These are phyloP conservation scores for Drosophila biarmipes DNA, from an alignment of 1,140 invertebrate genomes.

Conservation along the genomic window DNA sequence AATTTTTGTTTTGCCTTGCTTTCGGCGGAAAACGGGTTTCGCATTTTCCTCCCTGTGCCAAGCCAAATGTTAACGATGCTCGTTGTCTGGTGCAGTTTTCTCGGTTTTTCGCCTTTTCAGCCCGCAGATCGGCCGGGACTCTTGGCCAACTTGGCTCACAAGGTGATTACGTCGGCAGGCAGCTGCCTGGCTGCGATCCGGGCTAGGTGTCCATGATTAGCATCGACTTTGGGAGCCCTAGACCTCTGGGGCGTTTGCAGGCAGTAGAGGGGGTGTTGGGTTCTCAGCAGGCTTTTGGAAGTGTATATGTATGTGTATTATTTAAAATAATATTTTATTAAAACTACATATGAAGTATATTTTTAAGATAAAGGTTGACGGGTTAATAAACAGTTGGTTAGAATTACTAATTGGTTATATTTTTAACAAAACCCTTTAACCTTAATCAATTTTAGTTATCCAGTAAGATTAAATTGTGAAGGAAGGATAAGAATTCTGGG, in stretches of 20 bases:
- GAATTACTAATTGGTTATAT: too few species aligned
- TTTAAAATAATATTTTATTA: too few species aligned
- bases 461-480: too few species aligned
- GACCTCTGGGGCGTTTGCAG: conserved; percentile 33
- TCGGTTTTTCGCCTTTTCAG: neutral
- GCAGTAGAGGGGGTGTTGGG: neutral
- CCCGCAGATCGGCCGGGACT: conserved; percentile 20
- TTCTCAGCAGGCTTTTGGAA: too few species aligned
- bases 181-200: neutral
- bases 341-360: too few species aligned
- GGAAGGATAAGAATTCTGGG: too few species aligned
- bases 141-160: conserved; percentile 39
- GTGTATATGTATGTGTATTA: too few species aligned
- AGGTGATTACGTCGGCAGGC: conserved; percentile 35
- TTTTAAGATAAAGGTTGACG: too few species aligned
- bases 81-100: conserved; percentile 17
- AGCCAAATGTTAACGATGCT: conserved; percentile 44
- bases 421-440: too few species aligned
- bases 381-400: too few species aligned
- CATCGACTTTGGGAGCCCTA: conserved; percentile 40
- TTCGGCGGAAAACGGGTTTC: conserved; percentile 68
- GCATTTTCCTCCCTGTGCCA: conserved; percentile 50
- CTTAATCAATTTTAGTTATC: too few species aligned
- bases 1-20: conserved; percentile 61
- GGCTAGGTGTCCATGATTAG: conserved; percentile 10